Conservation (phyloP, 64 coral and sea anemone genomes). For the Stichodactyla mertensii region DNA sequence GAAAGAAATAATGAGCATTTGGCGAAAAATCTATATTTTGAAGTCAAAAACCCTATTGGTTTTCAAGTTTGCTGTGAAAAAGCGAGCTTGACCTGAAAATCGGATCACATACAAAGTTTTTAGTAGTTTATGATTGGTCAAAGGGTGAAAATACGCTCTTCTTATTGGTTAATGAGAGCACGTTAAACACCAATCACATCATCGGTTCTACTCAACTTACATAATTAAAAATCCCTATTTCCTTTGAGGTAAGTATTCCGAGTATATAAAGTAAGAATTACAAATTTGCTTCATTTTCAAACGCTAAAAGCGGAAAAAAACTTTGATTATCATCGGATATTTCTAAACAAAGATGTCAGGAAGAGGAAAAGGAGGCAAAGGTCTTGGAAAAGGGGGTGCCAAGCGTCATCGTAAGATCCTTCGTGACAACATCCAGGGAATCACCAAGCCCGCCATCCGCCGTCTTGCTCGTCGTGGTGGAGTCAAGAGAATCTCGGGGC, state of each 20-base stretch:
- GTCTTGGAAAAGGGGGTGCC: conserved; percentile 87
- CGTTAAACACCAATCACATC: conserved; percentile 7
- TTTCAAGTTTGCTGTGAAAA: background rate
- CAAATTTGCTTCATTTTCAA: background rate
- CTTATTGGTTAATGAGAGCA: background rate
- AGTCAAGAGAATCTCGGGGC: conserved; percentile 92
- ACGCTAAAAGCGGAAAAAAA: background rate
- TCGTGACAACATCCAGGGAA: conserved; percentile 93
- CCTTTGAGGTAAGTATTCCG: conserved; percentile 8
- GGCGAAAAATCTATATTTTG: background rate
- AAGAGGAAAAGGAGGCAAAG: conserved; percentile 92
- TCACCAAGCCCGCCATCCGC: conserved; percentile 90
- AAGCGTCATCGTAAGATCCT: conserved; percentile 96
- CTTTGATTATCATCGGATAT: background rate
- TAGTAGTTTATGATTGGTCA: background rate
- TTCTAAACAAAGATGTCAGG: conserved; percentile 56
- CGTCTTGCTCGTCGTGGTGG: conserved; percentile 91
- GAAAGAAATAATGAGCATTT: too few relatives aligned
- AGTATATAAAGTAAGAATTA: background rate
- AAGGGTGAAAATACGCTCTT: background rate
- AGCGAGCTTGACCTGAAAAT: background rate
- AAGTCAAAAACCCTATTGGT: background rate
- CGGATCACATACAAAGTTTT: background rate
- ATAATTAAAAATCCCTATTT: background rate
- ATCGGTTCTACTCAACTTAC: background rate